Percentiles rank a stretch among this genome's conserved stretches.
Conservation (phyloP, 2,888 invertebrate genomes). For the Notodonta ziczac region DNA sequence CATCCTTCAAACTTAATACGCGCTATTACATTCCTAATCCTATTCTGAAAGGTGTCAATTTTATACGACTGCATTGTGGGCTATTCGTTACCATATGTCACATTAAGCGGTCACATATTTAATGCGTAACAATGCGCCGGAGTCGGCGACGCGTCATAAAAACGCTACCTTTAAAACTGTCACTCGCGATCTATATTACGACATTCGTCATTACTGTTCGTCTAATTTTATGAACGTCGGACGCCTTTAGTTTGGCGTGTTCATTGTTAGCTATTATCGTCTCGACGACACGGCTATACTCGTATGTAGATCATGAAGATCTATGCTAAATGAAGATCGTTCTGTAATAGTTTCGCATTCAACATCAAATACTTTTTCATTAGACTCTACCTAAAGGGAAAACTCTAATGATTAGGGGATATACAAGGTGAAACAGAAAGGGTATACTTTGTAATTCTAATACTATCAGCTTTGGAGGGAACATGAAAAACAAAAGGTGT, state of each 20-base stretch:
- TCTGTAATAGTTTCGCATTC: neutral
- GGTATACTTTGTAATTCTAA: too few species aligned
- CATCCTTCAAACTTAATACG: slow-evolving; percentile 68
- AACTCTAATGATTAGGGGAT: too few species aligned
- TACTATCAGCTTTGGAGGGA: too few species aligned
- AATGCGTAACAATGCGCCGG: slow-evolving; percentile 47
- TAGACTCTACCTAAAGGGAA: too few species aligned
- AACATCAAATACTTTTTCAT: too few species aligned
- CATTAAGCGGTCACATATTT: slow-evolving; percentile 71
- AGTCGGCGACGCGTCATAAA: slow-evolving; percentile 31
- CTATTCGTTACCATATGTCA: slow-evolving; percentile 72
- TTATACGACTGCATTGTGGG: slow-evolving; percentile 73
- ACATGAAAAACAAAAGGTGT: too few species aligned
- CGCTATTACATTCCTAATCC: slow-evolving; percentile 74
- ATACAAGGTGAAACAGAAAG: too few species aligned
- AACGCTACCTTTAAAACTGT: slow-evolving; percentile 41
- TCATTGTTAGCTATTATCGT: slow-evolving; percentile 6
- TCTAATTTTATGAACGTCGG: slow-evolving; percentile 67
- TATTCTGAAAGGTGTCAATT: slow-evolving; percentile 76
- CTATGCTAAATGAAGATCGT: neutral
- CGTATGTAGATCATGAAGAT: neutral
- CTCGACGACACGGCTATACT: neutral
- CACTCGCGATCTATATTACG: slow-evolving; percentile 71
- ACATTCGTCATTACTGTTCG: slow-evolving; percentile 70
- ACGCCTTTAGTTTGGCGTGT: slow-evolving; percentile 13